A percentile compares a stretch with the other conserved stretches of the same genome.
These are phyloP conservation scores for Amphipyra tragopoginis DNA, from an alignment of 2,888 invertebrate species.

Conservation along the genomic window DNA sequence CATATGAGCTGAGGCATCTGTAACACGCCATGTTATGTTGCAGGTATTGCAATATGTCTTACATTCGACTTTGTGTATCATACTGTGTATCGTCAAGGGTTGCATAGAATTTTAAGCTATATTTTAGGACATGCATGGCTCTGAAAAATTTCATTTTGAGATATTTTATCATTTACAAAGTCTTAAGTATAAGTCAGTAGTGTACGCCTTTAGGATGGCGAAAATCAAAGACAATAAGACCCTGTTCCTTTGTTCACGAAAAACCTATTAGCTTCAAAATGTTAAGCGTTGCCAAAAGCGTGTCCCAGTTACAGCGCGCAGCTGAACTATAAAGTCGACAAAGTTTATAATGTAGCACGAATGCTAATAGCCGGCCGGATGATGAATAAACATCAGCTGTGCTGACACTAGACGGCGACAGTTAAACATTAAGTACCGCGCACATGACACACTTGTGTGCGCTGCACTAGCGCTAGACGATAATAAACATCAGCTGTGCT, in stretches of 20 bases:
- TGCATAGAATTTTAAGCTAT: neutral
- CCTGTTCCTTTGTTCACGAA: too few species aligned
- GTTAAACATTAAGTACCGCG: neutral
- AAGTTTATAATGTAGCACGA: conserved; percentile 2
- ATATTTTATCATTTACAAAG: too few species aligned
- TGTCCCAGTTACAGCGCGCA: neutral
- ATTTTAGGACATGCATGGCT: neutral
- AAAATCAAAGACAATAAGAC: too few species aligned
- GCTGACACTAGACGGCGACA: neutral
- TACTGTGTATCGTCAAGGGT: neutral
- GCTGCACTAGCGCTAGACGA: too few species aligned
- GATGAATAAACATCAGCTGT: conserved; percentile 20
- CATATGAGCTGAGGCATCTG: conserved; percentile 8
- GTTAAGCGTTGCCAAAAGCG: neutral
- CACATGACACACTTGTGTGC: too few species aligned
- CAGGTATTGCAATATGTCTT: conserved; percentile 16
- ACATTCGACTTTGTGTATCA: neutral
- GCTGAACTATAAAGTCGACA: neutral
- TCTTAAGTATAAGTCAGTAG: too few species aligned
- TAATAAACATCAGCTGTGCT: conserved; percentile 14
- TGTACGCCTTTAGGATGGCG: too few species aligned
- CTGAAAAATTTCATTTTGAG: too few species aligned
- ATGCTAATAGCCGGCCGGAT: conserved; percentile 11
- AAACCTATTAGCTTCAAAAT: neutral
- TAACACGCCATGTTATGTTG: conserved; percentile 6